These are phyloP conservation scores for Neodon shergylaensis DNA, from an alignment of 2,113 vertebrate species.

Conservation along the genomic window DNA sequence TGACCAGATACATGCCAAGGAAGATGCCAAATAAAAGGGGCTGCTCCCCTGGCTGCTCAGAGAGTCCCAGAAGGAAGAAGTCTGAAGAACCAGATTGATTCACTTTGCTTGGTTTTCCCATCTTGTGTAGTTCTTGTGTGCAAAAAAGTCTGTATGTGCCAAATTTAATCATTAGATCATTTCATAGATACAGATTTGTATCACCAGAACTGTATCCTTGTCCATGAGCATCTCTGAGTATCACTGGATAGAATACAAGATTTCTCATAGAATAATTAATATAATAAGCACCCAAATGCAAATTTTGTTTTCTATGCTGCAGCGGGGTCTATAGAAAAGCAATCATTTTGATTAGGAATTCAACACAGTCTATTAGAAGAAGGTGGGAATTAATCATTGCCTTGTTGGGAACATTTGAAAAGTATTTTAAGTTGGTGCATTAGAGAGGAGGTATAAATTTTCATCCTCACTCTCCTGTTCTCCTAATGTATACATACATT, in stretches of 20 bases:
- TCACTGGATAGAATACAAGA: background rate
- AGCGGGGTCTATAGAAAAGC: background rate
- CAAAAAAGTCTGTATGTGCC: background rate
- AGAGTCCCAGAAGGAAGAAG: conserved; percentile 75
- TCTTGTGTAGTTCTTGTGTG: conserved; percentile 13
- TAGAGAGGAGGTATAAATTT: background rate
- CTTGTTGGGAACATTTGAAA: background rate
- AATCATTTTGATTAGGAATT: background rate
- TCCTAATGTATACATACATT: background rate
- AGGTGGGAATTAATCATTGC: background rate
- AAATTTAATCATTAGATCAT: background rate
- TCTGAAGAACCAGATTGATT: conserved; percentile 61
- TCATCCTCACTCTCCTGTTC: accelerated
- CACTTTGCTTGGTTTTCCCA: conserved; percentile 43
- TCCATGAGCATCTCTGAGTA: background rate
- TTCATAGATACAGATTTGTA: background rate
- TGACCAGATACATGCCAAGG: conserved; percentile 78
- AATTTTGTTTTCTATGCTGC: background rate
- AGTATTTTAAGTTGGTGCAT: background rate
- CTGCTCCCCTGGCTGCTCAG: conserved; percentile 39
- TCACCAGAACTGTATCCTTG: background rate
- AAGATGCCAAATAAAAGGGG: conserved; percentile 61
- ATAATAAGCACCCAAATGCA: background rate
- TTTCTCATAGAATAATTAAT: background rate
- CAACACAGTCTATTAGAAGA: background rate